Evolutionary conservation across 1,140 invertebrate species (phyloP), one percentile per base, ranked within the genome.

Genomic region (Drosophila pachea): DNA sequence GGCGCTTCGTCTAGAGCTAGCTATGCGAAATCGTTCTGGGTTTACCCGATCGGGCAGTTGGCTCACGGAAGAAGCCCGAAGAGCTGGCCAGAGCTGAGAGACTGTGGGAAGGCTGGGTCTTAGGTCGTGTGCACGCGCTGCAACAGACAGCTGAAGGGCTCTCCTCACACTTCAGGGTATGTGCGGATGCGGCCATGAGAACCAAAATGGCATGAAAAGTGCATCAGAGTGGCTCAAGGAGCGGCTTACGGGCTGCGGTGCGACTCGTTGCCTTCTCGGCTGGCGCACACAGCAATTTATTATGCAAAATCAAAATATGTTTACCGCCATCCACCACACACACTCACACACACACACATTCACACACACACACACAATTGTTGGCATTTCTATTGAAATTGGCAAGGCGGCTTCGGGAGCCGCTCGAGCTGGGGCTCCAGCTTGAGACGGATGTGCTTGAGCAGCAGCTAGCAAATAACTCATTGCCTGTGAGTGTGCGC

Each of bases 251-350:
- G 8, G 31, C 11, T 29, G n/a, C 48, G 14, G 32, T 5, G 7
- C 33, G 16, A 8, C 22, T 12, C 36, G 35, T 31, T n/a, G n/a
- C 29, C 29, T 7, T 43, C 47, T 50, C 47, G 12, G 53, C 62
- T 35, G 22, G 65, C 48, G 45, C 48, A 50, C 65, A 63, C 31
- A 60, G 58, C 59, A 63, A 78, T 77, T 77, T 78, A 78, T 71
- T 76, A 79, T 81, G 65, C 66, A 74, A 73, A 76, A 75, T 73
- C 77, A 76, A 62, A 72, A 74, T 66, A 71, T 65, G 56, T 55
- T 62, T 64, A 63, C 54, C 45, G 36, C 33, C 45, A 64, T 22
- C 22, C 31, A 32, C 38, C 47, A 48, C 16, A 62, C 43, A 49
- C 50, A 62, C 50, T 40, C 43, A 35, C 35, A 49, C 35, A 14